Base-by-base conservation (phyloP, 2,797 vertebrate species). In the Sphaeramia orbicularis region DNA sequence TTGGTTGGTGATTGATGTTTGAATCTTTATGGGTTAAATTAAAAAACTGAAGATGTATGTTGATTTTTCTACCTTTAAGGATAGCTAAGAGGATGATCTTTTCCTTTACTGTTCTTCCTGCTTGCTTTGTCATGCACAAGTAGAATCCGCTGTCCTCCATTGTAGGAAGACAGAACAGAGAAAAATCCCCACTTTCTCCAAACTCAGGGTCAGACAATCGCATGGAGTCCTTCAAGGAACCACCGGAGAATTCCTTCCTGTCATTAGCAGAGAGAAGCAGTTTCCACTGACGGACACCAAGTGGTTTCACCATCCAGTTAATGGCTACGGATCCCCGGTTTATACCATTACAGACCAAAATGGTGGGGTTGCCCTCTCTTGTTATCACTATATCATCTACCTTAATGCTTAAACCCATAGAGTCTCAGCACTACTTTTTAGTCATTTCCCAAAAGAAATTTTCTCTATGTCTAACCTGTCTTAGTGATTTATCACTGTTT, bases 61-160 rank as follows among this genome's bases (percentile, higher is more conserved):
- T n/a, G n/a, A n/a, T n/a, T n/a, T n/a, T n/a, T n/a, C n/a, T n/a
- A 95, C 94, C 86, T 92, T 66, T 83, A 41, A 95, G 79, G 18
- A 94, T 27, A 9, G 81, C 86, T 27, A 95, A 77, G 21, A 94
- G 86, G 65, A 91, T 76, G 43, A 80, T 77, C 76, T 27, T 90
- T 69, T 91, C 65, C 57, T 65, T 86, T 10, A 72, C 6, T 38
- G 53, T 86, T 61, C 21, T 84, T 61, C 61, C 43, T 0, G 68
- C 18, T 24, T 84, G 73, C 51, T 76, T 57, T 47, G 92, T 71
- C 48, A 78, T 40, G 63, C 94, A 95, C 1, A 40, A 75, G 84
- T 94, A 95, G 27, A 72, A 71, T 6, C 91, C 94, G 1, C 27
- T 32, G 30, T 91, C 90, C 9, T 79, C 63, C 41, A 14, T 27